Base-by-base conservation (phyloP, 92 coral and sea anemone genomes). In the Bergia sp. region DNA sequence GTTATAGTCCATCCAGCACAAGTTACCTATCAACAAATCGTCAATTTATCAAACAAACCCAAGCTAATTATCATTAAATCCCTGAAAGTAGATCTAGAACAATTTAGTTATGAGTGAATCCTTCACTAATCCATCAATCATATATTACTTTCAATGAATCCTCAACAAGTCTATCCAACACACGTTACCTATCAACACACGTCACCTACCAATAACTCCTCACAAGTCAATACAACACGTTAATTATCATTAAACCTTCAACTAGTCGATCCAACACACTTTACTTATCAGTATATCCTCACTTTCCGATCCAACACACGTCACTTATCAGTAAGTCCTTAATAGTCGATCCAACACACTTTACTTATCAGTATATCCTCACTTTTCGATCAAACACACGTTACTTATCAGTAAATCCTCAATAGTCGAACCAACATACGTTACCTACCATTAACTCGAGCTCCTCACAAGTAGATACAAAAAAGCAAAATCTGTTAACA, bases 261-360 rank as follows among this genome's bases (percentile, higher is more conserved):
- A 47, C 53, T 47, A 88, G 53, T 47, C 4, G 53, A 61, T 61
- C 29, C n/a, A 21, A 2, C 3, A 61, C 67, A 12, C 67, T 2
- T 20, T 61, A 18, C 29, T 3, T 61, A 61, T 2, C 29, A 61
- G 29, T 15, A 18, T 3, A 61, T 61, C 69, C 3, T 61, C 29
- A 21, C n/a, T 18, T 1, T 1, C 20, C 69, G 23, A 61, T 61
- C 69, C 29, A 61, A 18, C 69, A 0, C 29, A 16, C 23, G n/a
- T 15, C 20, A 18, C 69, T 4, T 61, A 0, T 1, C 7, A 61
- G 91, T 40, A 65, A 95, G 41, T 92, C 96, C 11, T 94, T 95
- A 9, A 82, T 8, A 82, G 86, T 61, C 89, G 91, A 61, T 61
- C 69, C 66, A 57, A 13, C 66, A 57, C 21, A 13, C 66, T 3